These are phyloP conservation scores for Hyposoter didymator DNA, from an alignment of 2,888 invertebrate genomes.

Conservation along the genomic window DNA sequence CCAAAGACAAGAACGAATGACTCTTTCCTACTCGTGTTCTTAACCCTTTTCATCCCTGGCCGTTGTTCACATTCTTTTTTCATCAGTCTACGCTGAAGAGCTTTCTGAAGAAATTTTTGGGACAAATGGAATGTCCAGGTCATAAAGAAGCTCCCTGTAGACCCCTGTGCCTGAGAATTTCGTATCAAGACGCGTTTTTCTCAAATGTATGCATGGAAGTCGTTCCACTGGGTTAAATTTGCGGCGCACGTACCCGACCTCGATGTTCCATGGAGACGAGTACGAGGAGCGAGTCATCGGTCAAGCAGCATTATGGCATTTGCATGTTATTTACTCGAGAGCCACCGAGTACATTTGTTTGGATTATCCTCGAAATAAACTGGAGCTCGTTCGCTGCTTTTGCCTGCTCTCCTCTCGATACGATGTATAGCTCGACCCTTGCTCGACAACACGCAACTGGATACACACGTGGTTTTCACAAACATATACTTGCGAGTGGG, in stretches of 20 bases:
- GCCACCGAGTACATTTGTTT: constrained; percentile 84
- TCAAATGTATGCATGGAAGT: constrained; percentile 29
- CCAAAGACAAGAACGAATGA: constrained; percentile 12
- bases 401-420: constrained; percentile 52
- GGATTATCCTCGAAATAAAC: constrained; percentile 84
- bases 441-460: constrained; percentile 43
- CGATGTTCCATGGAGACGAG: constrained; percentile 59
- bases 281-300: constrained; percentile 80
- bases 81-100: neutral
- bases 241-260: constrained; percentile 77
- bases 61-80: neutral
- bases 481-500: constrained; percentile 46
- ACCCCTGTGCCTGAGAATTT: neutral
- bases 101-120: neutral
- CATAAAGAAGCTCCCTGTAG: constrained; percentile 13
- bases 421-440: constrained; percentile 36
- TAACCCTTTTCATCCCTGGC: neutral
- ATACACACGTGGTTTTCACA: constrained; percentile 40
- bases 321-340: constrained; percentile 84
- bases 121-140: constrained; percentile 23
- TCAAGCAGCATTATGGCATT: constrained; percentile 84
- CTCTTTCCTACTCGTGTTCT: constrained; percentile 4
- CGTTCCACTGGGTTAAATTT: constrained; percentile 70
- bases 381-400: constrained; percentile 75
- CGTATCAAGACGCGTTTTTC: neutral